Base-by-base conservation (phyloP, 2,797 vertebrate species). In the Cottoperca gobio region DNA sequence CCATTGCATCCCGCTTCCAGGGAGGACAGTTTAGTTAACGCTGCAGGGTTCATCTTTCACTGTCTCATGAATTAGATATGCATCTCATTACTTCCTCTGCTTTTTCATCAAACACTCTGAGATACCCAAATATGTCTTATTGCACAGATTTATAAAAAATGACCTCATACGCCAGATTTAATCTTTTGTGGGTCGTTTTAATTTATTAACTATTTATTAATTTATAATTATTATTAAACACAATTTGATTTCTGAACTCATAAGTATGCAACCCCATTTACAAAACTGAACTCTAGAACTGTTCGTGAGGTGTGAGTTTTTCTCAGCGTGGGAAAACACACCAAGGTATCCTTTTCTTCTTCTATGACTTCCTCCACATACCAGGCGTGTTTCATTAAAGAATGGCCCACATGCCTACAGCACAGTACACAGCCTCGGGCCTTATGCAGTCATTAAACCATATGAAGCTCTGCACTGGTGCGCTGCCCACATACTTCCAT, bases 41-140 rank as follows among this genome's bases (percentile, higher is more conserved):
- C 54, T 3, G 12, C 9, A 16, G 9, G 11, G 24, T 59, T 69
- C 70, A 79, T 86, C 59, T 53, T 40, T 85, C 76, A 80, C 17
- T 55, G 80, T 55, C 82, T 86, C 81, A 81, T 88, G 80, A 88
- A 76, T 91, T 76, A 87, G 52, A 75, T 53, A 86, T 85, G 67
- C 61, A 72, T 78, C 65, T 90, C 72, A 89, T 89, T 79, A 82
- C 42, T 24, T 73, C 74, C 55, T 68, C 72, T 16, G 67, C 60
- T 73, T 21, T 78, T 81, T 83, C 70, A 83, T 85, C 77, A 48
- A 80, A 78, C 78, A 55, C 70, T 75, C 68, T 54, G 55, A 59
- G 73, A 86, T 87, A 88, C 57, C 71, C 71, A 79, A 84, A 88
- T 83, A 61, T 83, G 79, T 82, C 49, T 69, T 71, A 55, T 77